Percentiles rank a stretch among this genome's conserved stretches.
Conservation (phyloP, 2,888 invertebrate genomes). For the Drosophila percnosoma region DNA sequence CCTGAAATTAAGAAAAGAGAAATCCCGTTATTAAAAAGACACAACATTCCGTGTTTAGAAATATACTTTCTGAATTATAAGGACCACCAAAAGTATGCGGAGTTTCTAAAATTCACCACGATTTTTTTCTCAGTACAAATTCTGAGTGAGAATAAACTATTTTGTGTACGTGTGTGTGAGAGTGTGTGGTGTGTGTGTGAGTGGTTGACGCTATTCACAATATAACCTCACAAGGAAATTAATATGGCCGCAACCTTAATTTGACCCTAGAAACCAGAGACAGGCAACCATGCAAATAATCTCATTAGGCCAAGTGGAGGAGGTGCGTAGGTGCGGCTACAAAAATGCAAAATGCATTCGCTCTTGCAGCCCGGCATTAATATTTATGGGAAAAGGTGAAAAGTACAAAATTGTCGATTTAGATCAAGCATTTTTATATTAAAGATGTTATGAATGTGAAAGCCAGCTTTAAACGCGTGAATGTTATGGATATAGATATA, state of each 20-base stretch:
- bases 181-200: background rate
- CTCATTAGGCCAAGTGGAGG: background rate
- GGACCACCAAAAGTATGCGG: too few relatives aligned
- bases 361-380: background rate
- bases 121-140: background rate
- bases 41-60: background rate
- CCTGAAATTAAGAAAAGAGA: background rate
- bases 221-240: background rate
- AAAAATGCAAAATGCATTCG: background rate
- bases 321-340: background rate
- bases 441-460: background rate
- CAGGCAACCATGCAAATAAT: background rate
- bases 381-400: background rate
- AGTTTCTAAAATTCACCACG: background rate
- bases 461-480: background rate
- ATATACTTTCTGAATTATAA: background rate
- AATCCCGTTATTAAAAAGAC: background rate
- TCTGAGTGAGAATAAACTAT: background rate
- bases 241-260: slow-evolving; percentile 7
- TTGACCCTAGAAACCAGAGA: slow-evolving; percentile 1
- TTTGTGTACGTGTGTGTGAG: background rate
- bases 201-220: background rate
- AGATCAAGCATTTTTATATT: background rate
- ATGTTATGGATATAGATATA: background rate
- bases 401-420: background rate